Percentiles rank a stretch among this genome's conserved stretches.
These are phyloP conservation scores for Salarias fasciatus DNA, from an alignment of 2,797 vertebrate genomes.

Conservation along the genomic window DNA sequence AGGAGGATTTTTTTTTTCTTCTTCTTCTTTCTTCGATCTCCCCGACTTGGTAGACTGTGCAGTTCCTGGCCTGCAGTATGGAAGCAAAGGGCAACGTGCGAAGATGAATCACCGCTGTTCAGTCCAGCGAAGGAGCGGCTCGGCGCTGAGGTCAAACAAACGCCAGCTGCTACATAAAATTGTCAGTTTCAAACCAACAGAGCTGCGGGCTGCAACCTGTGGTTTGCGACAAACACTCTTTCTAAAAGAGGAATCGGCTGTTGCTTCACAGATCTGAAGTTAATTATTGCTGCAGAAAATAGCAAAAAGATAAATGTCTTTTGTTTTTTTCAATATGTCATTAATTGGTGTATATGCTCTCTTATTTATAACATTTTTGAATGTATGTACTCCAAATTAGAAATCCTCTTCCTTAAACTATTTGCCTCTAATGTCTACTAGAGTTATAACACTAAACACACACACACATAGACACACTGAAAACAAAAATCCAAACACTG, in stretches of 20 bases:
- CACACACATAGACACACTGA: too few species aligned
- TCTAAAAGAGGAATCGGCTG: conserved; percentile 27
- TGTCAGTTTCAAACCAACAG: conserved; percentile 55
- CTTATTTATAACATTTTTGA: too few species aligned
- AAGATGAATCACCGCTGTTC: conserved; percentile 63
- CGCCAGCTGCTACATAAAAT: conserved; percentile 46
- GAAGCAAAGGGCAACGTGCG: conserved; percentile 53
- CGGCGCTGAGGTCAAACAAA: conserved; percentile 47
- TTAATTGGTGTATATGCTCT: not conserved
- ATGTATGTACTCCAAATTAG: too few species aligned
- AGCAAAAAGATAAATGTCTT: conserved; percentile 10
- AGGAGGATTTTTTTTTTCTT: conserved; percentile 37
- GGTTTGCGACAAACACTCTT: conserved; percentile 39
- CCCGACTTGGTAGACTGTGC: conserved; percentile 28
- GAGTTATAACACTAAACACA: too few species aligned
- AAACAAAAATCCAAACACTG: too few species aligned
- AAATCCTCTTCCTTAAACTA: too few species aligned
- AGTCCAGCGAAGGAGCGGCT: conserved; percentile 40
- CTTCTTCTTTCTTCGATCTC: conserved; percentile 1
- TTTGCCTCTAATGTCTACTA: too few species aligned
- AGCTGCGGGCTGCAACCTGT: conserved; percentile 17
- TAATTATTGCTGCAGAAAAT: conserved; percentile 52
- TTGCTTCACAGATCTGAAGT: conserved; percentile 10
- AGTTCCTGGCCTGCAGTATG: conserved; percentile 37
- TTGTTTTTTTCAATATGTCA: not conserved